Evolutionary conservation across 2,113 vertebrate genomes (phyloP).

Genomic region (Silurus meridionalis): DNA sequence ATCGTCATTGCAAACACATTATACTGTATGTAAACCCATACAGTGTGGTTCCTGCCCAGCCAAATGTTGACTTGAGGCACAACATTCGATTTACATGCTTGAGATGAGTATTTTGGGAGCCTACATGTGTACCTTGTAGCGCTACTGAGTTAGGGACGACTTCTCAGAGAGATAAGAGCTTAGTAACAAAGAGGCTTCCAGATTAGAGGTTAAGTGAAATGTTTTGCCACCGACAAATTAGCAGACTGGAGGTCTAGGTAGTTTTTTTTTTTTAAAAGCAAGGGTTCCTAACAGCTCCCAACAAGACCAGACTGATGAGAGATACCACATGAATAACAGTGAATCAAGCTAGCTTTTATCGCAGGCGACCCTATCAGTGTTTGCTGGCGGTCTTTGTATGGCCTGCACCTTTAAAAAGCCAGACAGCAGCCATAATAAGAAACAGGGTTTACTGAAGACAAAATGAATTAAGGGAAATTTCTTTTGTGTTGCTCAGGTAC

Average conservation of each 20-base stretch:
- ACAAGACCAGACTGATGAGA: conserved; percentile 19
- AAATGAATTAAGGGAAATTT: neutral
- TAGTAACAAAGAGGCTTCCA: neutral
- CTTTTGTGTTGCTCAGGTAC: neutral
- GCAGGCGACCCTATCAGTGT: neutral
- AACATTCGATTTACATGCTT: neutral
- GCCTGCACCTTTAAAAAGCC: neutral
- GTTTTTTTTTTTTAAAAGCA: neutral
- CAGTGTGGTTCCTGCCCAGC: neutral
- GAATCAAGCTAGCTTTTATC: conserved; percentile 30
- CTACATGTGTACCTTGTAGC: neutral
- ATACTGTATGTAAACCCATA: neutral
- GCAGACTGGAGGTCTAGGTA: neutral
- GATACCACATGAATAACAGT: conserved; percentile 30
- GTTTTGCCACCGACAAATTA: conserved; percentile 9
- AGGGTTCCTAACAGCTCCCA: neutral
- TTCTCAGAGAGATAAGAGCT: neutral
- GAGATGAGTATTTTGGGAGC: neutral
- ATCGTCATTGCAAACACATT: too few species aligned
- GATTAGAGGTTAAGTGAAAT: neutral
- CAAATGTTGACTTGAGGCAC: neutral
- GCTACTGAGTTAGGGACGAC: neutral
- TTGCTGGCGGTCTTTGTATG: neutral
- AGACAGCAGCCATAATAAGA: conserved; percentile 21
- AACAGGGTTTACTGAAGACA: neutral